Conservation (phyloP, 1,140 invertebrate genomes). For the Sarcophaga peregrina region DNA sequence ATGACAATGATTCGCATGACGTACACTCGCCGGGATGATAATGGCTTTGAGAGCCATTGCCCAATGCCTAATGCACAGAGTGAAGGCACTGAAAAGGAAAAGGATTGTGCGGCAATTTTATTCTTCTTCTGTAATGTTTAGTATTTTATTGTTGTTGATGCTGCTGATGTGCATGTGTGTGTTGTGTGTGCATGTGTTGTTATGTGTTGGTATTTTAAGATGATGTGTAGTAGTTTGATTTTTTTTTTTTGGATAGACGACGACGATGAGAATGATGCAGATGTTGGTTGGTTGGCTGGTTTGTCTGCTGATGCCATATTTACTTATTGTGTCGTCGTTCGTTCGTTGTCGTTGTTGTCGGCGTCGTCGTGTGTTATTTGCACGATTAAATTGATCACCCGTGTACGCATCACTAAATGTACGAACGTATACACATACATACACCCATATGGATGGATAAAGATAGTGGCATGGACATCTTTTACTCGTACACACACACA, state of each 20-base stretch:
- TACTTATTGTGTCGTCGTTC: slow-evolving; percentile 60
- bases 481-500: too few relatives aligned
- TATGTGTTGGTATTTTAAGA: not conserved
- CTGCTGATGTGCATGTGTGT: not conserved
- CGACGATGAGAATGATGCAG: slow-evolving; percentile 25
- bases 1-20: slow-evolving; percentile 40
- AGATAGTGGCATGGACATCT: too few relatives aligned
- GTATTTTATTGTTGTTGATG: too few relatives aligned
- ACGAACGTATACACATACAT: not conserved
- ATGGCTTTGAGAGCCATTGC: not conserved
- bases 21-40: not conserved
- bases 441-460: not conserved
- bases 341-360: too few relatives aligned
- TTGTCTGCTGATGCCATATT: slow-evolving; percentile 59
- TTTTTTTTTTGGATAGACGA: not conserved
- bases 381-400: slow-evolving; percentile 63
- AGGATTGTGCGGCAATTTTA: too few relatives aligned
- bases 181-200: not conserved
- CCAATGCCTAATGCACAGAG: not conserved
- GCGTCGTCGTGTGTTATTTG: slow-evolving; percentile 58
- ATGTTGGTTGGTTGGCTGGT: not conserved
- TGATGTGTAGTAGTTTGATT: not conserved
- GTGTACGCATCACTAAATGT: slow-evolving; percentile 35
- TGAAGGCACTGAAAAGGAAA: not conserved
- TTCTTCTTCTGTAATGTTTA: too few relatives aligned